phyloP scores from a whole-genome alignment of 2,113 vertebrate genomes.

The Ursus arctos region DNA sequence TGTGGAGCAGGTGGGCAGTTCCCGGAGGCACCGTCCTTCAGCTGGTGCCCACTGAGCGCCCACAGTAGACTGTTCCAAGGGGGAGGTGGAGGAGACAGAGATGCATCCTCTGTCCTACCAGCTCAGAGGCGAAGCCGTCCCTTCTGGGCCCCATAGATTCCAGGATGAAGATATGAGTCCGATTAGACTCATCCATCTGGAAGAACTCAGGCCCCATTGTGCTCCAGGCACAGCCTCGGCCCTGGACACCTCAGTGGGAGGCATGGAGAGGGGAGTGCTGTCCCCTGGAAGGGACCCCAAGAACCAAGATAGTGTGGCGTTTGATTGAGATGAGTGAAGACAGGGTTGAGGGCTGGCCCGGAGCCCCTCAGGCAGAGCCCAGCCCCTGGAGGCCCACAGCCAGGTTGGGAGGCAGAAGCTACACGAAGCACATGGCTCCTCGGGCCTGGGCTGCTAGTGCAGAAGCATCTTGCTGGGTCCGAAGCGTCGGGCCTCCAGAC shows the following conservation, averaged over 20 bases:
- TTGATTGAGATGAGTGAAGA: background rate
- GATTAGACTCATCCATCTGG: accelerated
- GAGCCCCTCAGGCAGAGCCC: background rate
- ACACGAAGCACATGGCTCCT: accelerated
- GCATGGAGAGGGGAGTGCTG: accelerated
- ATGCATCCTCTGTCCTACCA: accelerated
- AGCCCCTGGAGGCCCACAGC: accelerated
- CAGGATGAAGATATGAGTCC: background rate
- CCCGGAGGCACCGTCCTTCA: background rate
- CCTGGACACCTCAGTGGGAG: too few species aligned
- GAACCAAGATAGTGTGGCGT: background rate
- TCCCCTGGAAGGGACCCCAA: background rate
- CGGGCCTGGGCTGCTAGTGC: accelerated
- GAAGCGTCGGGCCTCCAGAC: background rate
- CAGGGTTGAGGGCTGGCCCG: background rate
- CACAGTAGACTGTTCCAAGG: background rate
- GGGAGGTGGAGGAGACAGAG: too few species aligned
- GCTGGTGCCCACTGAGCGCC: accelerated
- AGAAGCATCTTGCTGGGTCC: background rate
- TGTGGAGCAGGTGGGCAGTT: slow-evolving; percentile 92
- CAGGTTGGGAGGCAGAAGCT: background rate
- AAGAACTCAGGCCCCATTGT: background rate
- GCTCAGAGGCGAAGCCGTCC: accelerated
- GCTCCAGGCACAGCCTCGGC: background rate
- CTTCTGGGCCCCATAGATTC: background rate